These are phyloP conservation scores for Chelonus insularis DNA, from an alignment of 1,140 invertebrate genomes.

Conservation along the genomic window DNA sequence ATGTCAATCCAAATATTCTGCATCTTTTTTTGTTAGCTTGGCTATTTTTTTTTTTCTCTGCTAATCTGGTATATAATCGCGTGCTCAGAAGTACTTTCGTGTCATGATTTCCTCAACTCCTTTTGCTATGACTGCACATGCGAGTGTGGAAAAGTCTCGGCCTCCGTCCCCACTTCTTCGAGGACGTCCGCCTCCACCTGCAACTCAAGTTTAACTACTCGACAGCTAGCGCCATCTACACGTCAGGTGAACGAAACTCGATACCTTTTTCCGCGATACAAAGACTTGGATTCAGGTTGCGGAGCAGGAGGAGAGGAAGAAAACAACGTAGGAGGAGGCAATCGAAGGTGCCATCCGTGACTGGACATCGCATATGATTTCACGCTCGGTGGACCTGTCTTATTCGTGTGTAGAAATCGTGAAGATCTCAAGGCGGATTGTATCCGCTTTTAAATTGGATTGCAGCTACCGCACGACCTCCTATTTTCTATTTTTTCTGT, in stretches of 20 bases:
- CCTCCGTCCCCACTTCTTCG: neutral
- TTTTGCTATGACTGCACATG: neutral
- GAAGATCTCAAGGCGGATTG: conserved; percentile 58
- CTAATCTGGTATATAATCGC: no score
- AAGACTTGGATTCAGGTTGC: no score
- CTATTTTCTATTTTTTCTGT: conserved; percentile 27
- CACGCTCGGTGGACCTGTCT: conserved; percentile 53
- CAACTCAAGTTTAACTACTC: neutral
- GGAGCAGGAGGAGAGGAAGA: neutral
- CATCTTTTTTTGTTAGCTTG: no score
- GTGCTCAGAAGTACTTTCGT: neutral
- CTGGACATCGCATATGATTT: conserved; percentile 62
- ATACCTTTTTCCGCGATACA: neutral
- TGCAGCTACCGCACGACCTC: conserved; percentile 47
- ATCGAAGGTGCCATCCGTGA: conserved; percentile 59
- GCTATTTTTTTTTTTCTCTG: no score
- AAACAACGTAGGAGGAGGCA: conserved; percentile 24
- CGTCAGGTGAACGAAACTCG: neutral
- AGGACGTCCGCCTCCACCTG: conserved; percentile 1
- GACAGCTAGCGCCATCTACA: neutral
- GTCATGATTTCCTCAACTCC: neutral
- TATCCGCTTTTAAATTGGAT: conserved; percentile 61
- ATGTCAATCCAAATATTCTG: neutral
- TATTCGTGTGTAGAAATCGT: conserved; percentile 62
- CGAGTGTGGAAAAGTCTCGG: neutral